Evolutionary conservation across 2,113 vertebrate genomes (phyloP).

Genomic region (Hippopotamus amphibius): DNA sequence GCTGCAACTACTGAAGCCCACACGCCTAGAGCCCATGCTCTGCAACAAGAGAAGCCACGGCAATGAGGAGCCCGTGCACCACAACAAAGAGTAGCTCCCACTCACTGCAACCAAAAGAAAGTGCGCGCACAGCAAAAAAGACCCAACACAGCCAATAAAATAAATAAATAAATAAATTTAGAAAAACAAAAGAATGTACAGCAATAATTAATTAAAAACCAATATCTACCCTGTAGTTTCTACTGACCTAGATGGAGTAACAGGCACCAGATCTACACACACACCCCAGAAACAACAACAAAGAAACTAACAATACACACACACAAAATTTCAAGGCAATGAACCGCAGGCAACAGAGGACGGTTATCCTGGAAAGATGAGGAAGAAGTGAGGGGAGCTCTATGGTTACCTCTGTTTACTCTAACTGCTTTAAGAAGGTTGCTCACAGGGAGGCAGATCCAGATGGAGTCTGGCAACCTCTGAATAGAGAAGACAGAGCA

Average conservation of each 20-base stretch:
- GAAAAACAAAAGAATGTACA: not conserved
- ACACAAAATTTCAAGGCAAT: not conserved
- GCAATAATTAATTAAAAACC: not conserved
- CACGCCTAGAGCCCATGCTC: too few species aligned
- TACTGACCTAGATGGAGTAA: not conserved
- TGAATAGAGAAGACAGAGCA: not conserved
- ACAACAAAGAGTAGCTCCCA: too few species aligned
- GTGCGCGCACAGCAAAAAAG: too few species aligned
- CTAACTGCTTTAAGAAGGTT: not conserved
- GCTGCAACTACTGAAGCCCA: too few species aligned
- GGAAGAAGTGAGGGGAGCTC: not conserved
- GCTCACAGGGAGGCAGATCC: not conserved
- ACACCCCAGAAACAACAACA: not conserved
- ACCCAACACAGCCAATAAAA: too few species aligned
- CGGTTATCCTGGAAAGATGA: not conserved
- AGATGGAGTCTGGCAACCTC: not conserved
- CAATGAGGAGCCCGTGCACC: too few species aligned
- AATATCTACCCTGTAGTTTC: not conserved
- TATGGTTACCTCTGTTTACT: not conserved
- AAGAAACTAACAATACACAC: not conserved
- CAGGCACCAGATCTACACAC: not conserved
- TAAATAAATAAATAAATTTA: too few species aligned
- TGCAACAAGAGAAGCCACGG: too few species aligned
- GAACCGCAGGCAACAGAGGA: not conserved
- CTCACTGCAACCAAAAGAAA: too few species aligned